Evolutionary conservation across 2,888 invertebrate species (phyloP), one percentile per base, ranked within the genome.

Genomic region (Antheraea yamamai): DNA sequence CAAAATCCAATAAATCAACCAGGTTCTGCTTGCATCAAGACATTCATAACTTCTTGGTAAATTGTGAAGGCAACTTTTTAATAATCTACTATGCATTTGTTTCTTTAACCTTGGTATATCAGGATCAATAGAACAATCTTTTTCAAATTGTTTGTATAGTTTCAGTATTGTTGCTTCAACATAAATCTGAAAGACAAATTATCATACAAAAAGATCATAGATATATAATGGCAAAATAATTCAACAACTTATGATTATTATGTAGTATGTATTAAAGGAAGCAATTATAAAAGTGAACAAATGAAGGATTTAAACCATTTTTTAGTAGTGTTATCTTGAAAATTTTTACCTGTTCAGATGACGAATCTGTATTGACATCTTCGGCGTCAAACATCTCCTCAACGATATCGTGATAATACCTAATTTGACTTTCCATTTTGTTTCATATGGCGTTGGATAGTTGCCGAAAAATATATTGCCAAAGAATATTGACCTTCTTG

Each of bases 1-100:
- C 58, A 99, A 91, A 78, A 98, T 98, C 99, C 99, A 99, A 89
- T 99, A 99, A 84, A 98, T 97, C 78, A 99, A 95, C 99, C 99
- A 99, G 12, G 99, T 97, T 83, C 99, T 96, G 90, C 99, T 99
- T 16, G 98, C 97, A 95, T 99, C 99, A 80, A 99, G 94, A 86
- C 96, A 96, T 96, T 97, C 96, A 87, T 98, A 98, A 78, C 96
- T 95, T 77, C 95, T 92, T 70, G 97, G 96, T 80, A 98, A 92
- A 84, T 95, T 92, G 71, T 94, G 94, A 39, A 98, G 88, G 84
- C 96, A 97, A 81, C 95, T 95, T 82, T 96, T 96, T 75, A 98
- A 93, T 88, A 96, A 96, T 80, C 95, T 89, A 81, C 95, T 94
- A 88, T 98, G 97, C 81, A 95, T 95, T 76, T 95, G 93, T 85